These are phyloP conservation scores for Creontiades dilutus DNA, from an alignment of 2,888 invertebrate genomes.

Conservation along the genomic window DNA sequence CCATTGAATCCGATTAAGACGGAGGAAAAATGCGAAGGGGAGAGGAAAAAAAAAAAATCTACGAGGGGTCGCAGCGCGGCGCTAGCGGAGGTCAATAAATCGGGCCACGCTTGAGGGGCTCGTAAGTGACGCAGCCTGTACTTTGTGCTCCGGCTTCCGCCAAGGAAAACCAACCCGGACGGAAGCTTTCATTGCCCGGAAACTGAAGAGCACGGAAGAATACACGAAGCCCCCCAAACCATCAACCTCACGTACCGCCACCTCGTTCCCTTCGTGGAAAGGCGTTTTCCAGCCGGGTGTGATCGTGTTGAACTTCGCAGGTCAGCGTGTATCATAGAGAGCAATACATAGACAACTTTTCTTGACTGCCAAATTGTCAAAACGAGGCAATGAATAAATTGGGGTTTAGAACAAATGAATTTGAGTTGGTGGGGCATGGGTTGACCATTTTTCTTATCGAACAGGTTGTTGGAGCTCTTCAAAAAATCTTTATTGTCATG, in stretches of 20 bases:
- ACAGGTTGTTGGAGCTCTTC: too few species aligned
- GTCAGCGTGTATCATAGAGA: too few species aligned
- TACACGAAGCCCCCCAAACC: slow-evolving; percentile 35
- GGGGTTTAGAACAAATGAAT: too few species aligned
- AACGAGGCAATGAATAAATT: too few species aligned
- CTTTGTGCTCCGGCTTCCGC: slow-evolving; percentile 61
- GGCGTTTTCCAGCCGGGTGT: not conserved
- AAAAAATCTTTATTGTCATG: too few species aligned
- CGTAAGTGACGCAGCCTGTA: slow-evolving; percentile 56
- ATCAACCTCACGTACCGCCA: not conserved
- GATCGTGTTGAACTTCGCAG: not conserved
- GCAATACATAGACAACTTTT: too few species aligned
- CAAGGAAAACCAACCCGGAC: slow-evolving; percentile 64
- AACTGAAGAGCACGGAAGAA: slow-evolving; percentile 66
- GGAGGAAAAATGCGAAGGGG: not conserved
- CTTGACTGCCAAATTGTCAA: too few species aligned
- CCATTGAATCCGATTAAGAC: not conserved
- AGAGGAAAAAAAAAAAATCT: too few species aligned
- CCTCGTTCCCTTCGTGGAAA: not conserved
- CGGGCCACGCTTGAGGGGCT: slow-evolving; percentile 10
- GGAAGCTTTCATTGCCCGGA: slow-evolving; percentile 70
- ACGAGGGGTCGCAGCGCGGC: not conserved
- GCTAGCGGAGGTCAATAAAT: slow-evolving; percentile 43
- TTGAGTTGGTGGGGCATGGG: too few species aligned
- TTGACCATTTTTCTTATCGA: too few species aligned